Conservation (phyloP, 2,797 vertebrate genomes). For the Lepilemur ruficaudatus region DNA sequence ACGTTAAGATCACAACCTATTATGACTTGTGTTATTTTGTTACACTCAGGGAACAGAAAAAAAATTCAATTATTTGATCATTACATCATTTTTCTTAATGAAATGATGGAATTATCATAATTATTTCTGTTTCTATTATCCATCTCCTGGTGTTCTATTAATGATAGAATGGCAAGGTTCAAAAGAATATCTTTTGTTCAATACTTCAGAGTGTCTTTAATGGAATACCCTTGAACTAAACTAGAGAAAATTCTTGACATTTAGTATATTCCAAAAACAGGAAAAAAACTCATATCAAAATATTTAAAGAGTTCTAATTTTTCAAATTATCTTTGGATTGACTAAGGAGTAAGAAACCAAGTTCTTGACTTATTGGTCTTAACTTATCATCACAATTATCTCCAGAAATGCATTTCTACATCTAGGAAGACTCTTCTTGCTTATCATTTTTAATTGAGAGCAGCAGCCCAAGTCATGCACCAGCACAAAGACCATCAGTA, state of each 20-base stretch:
- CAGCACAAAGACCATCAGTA: constrained; percentile 22
- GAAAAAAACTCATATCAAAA: not conserved
- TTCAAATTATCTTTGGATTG: constrained; percentile 42
- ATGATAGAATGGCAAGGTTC: constrained; percentile 70
- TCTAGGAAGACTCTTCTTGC: constrained; percentile 11
- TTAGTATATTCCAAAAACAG: not conserved
- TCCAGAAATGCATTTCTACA: constrained; percentile 28
- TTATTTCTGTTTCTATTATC: constrained; percentile 65
- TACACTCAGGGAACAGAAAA: constrained; percentile 74
- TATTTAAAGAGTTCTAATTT: not conserved
- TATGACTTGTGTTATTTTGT: constrained; percentile 74
- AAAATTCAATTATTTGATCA: constrained; percentile 76
- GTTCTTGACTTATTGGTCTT: constrained; percentile 14
- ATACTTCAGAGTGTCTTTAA: constrained; percentile 31
- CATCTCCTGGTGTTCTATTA: constrained; percentile 63
- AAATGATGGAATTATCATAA: constrained; percentile 70
- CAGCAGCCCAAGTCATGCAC: constrained; percentile 15
- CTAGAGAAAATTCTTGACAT: constrained; percentile 15
- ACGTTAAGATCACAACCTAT: constrained; percentile 71
- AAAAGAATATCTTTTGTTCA: constrained; percentile 40
- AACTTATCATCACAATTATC: not conserved
- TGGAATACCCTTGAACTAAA: constrained; percentile 44
- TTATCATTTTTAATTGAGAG: constrained; percentile 55
- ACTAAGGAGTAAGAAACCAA: not conserved
- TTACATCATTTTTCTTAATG: constrained; percentile 74